Base-by-base conservation (phyloP, 2,888 invertebrate species). In the Liodrosophila aerea region DNA sequence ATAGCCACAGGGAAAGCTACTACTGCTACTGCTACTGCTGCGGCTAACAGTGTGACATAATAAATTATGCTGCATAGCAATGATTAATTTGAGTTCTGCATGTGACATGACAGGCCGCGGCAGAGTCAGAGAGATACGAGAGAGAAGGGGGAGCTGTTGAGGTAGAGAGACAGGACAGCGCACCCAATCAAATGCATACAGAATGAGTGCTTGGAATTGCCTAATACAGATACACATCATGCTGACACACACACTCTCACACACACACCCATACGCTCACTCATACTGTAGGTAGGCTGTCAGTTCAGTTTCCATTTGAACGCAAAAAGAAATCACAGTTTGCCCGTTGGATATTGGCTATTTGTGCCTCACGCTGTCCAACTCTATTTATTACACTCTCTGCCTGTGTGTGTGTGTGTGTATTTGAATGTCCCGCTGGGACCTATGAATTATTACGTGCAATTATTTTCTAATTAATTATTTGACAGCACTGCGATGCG, bases 381-480 rank as follows among this genome's bases (percentile, higher is more conserved):
- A 40, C 41, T 18, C 40, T 40, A 36, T 63, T 31, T 33, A 22
- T 52, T 11, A 27, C 7, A 9, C 40, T 43, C 15, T 33, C 36
- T 39, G 41, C 66, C 41, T 53, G 8, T 34, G n/a, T 27, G 9
- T 40, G 30, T 34, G 15, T 69, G 16, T 29, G 11, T 49, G 39
- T 56, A 58, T 84, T 70, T 58, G 65, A 68, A 59, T 54, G 61
- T 59, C 61, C 64, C 77, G 64, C 45, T 54, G 69, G 76, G 52
- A 49, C 70, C 72, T 67, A 83, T 82, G 67, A 82, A 86, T 82
- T 86, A 82, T 86, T 86, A 66, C 78, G 64, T 72, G 86, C 86
- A 86, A 82, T 82, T 82, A 82, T 86, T 84, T 82, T 82, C 81
- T 86, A 86, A 82, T 82, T 82, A 82, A 82, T 82, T 82, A 82